phyloP scores from a whole-genome alignment of 2,888 invertebrate species.

The Eupithecia insigniata region DNA sequence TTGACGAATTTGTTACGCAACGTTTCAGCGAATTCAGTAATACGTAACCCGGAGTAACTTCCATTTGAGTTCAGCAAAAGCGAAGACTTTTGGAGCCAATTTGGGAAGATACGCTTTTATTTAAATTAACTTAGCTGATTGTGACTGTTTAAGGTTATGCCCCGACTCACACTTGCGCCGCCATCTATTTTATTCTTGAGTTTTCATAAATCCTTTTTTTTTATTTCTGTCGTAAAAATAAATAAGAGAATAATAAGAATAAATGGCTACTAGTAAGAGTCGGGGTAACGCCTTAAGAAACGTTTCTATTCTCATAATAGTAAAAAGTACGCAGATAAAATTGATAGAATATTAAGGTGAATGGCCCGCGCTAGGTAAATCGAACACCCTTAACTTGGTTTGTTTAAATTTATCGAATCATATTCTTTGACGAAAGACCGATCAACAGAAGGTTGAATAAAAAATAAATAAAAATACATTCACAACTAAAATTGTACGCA shows the following conservation, averaged over 20 bases:
- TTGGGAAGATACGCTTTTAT: slow-evolving; percentile 29
- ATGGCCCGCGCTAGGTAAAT: background rate
- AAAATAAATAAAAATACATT: background rate
- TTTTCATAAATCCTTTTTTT: no score
- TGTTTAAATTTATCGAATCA: background rate
- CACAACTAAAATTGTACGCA: background rate
- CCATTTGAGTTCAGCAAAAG: slow-evolving; percentile 28
- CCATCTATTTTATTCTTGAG: no score
- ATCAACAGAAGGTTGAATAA: background rate
- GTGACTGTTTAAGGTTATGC: slow-evolving; percentile 2
- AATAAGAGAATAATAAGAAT: no score
- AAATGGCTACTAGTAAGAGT: no score
- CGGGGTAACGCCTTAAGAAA: background rate
- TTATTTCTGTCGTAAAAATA: no score
- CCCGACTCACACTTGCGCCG: no score
- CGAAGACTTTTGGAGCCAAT: slow-evolving; percentile 30
- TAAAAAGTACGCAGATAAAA: background rate
- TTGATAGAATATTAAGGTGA: background rate
- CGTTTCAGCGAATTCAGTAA: slow-evolving; percentile 24
- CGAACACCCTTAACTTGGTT: background rate
- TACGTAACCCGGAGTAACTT: slow-evolving; percentile 20
- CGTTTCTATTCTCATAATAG: background rate
- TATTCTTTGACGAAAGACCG: background rate
- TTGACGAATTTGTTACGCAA: slow-evolving; percentile 36
- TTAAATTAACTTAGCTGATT: slow-evolving; percentile 32